These are phyloP conservation scores for Thalpophila matura DNA, from an alignment of 2,888 invertebrate species.

Conservation along the genomic window DNA sequence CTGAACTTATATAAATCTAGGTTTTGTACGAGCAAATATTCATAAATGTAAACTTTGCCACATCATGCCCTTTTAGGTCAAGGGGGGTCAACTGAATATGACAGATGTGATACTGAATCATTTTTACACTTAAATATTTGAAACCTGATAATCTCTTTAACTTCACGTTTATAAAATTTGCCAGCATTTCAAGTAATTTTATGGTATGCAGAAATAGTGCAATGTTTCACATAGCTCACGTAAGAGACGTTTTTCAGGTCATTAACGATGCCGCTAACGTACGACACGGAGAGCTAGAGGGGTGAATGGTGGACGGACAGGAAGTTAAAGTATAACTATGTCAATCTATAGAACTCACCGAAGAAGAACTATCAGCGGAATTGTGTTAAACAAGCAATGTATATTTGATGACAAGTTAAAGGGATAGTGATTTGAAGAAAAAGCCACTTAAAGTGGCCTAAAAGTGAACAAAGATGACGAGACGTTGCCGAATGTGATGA, in stretches of 20 bases:
- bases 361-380: not conserved
- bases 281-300: not conserved
- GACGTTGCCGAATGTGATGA: not conserved
- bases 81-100: slow-evolving; percentile 8
- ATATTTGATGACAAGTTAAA: not conserved
- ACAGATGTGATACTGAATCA: slow-evolving; percentile 2
- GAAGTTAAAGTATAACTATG: not conserved
- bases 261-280: slow-evolving; percentile 28
- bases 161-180: not conserved
- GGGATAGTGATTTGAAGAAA: not conserved
- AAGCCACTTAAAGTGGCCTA: not conserved
- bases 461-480: not conserved
- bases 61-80: slow-evolving; percentile 4
- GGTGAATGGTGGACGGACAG: not conserved
- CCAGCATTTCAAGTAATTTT: slow-evolving; percentile 1
- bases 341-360: not conserved
- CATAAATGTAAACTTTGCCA: slow-evolving; percentile 8
- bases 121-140: not conserved
- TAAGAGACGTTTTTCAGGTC: slow-evolving; percentile 18
- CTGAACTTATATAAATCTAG: not conserved
- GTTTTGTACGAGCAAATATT: not conserved
- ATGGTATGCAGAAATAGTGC: not conserved
- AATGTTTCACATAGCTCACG: slow-evolving; percentile 3
- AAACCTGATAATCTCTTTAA: not conserved
- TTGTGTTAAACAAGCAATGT: not conserved